Base-by-base conservation (phyloP, 2,113 vertebrate genomes). In the Agelaius tricolor region DNA sequence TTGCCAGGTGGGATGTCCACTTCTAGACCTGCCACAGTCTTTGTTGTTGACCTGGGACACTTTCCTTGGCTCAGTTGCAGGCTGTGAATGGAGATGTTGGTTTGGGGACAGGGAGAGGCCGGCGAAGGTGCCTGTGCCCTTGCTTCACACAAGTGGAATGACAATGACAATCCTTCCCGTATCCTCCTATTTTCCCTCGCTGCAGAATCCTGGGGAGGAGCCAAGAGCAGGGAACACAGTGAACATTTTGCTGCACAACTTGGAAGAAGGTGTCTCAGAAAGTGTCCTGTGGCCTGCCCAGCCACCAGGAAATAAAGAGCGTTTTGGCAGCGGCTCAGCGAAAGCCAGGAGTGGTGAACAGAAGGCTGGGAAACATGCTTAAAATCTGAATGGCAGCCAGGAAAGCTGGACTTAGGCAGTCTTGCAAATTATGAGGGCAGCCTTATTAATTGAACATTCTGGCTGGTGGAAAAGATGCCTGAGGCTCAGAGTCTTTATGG, bases 341-440 rank as follows among this genome's bases (percentile, higher is more conserved):
- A 66, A 57, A 95, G 65, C 37, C 94, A 96, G 90, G 52, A 95
- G 76, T 92, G 94, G 72, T 65, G 87, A 94, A 77, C 95, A 94
- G 90, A 92, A 97, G 88, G 55, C 90, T 94, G 83, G 61, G 87
- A 88, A 93, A 44, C 68, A 23, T 57, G 67, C 82, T 74, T 90
- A 75, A 89, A 95, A 41, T 47, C 65, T 94, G 92, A 93, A 88
- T 88, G 90, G 44, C 75, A 81, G 93, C 94, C 93, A 96, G 65
- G 47, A 91, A 74, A 91, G 47, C 75, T 85, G 95, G 52, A 75
- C n/a, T 84, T 81, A 1, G 65, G 61, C 84, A 89, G 82, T 58
- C 87, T 79, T 86, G 92, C 87, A 91, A 77, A 88, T 91, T 90
- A 86, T 81, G 82, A 95, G 52, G 68, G 61, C 93, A 93, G 73